These are phyloP conservation scores for Patella caerulea DNA, from an alignment of 2,888 invertebrate species.

Conservation along the genomic window DNA sequence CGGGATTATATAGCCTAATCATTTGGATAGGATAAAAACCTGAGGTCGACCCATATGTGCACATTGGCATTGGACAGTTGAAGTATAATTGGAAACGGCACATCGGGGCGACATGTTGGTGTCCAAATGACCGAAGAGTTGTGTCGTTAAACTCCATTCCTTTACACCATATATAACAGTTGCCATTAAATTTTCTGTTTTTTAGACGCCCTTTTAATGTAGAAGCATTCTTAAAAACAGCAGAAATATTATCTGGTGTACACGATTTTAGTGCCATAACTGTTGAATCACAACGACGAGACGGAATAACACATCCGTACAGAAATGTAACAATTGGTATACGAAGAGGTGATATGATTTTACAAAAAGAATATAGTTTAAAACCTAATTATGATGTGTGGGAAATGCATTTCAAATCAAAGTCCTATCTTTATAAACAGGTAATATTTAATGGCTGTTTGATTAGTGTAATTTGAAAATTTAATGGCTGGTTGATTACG, in stretches of 20 bases:
- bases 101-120: too few species aligned
- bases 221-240: slow-evolving; percentile 35
- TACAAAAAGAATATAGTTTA: slow-evolving; percentile 20
- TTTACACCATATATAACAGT: too few species aligned
- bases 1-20: too few species aligned
- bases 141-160: too few species aligned
- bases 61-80: too few species aligned
- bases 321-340: slow-evolving; percentile 33
- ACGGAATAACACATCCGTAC: slow-evolving; percentile 15
- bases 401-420: slow-evolving; percentile 37
- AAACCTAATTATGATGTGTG: slow-evolving; percentile 32
- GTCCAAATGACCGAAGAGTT: too few species aligned
- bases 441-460: slow-evolving; percentile 15
- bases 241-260: slow-evolving; percentile 36
- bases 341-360: slow-evolving; percentile 30
- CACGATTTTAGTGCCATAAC: slow-evolving; percentile 27
- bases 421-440: slow-evolving; percentile 39
- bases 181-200: slow-evolving; percentile 3
- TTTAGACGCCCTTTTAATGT: slow-evolving; percentile 34
- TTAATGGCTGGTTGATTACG: too few species aligned
- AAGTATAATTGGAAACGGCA: too few species aligned
- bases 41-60: too few species aligned
- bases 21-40: too few species aligned
- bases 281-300: background rate
- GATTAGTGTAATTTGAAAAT: too few species aligned